Base-by-base conservation (phyloP, 2,113 vertebrate species). In the Phaethornis superciliosus region DNA sequence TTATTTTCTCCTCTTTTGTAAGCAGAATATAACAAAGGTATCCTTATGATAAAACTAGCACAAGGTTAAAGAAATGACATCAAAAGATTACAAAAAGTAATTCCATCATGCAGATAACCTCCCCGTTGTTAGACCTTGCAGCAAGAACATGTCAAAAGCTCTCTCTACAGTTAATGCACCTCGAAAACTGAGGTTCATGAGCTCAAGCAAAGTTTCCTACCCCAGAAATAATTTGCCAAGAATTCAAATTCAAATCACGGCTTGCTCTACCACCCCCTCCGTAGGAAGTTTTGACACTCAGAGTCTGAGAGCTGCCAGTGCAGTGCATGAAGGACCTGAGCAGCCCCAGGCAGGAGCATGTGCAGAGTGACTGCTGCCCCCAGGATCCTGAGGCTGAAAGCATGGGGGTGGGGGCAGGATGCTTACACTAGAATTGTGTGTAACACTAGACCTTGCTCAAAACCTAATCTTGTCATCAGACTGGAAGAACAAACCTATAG, bases 1-100 rank as follows among this genome's bases (percentile, higher is more conserved):
- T 78, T 91, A 60, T 91, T 84, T 94, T 93, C 69, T 83, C 83
- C 40, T 85, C 68, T 84, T 90, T 78, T 84, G 19, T 84, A 94
- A 78, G 35, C 49, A 46, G 65, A 91, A 90, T 19, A 35, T 64
- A 95, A 83, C 72, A 88, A 89, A 92, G 15, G 64, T 68, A 88
- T 46, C 47, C 65, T 72, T 93, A 37, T 65, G 80, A 94, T 94
- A 93, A 88, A 96, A 86, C 69, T 7, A 88, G 72, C 33, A 75
- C 75, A 86, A 95, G 72, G 89, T 86, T 89, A 92, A 88, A 80
- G 69, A 95, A 95, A 83, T 75, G 2, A 83, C 88, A 89, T 82
- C 68, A 74, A 64, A 82, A 88, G 27, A 88, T 35, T 47, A 88
- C 35, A 80, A 65, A 81, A 90, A 80, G 54, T 83, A 93, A 91